These are phyloP conservation scores for Leuciscus idus DNA, from an alignment of 2,113 vertebrate species.

Conservation along the genomic window DNA sequence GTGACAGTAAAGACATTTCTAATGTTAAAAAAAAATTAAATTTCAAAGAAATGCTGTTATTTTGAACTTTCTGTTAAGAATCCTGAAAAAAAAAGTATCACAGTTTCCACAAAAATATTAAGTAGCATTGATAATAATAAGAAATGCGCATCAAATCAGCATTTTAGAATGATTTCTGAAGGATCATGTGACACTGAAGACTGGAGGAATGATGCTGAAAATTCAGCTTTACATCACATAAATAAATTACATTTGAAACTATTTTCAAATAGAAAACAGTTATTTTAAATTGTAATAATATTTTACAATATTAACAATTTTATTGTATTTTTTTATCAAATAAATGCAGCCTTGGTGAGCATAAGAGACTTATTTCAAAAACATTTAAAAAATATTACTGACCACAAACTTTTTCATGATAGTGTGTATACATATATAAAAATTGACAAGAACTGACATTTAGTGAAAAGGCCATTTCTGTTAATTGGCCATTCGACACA, in stretches of 20 bases:
- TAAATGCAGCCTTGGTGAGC: too few species aligned
- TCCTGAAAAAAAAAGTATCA: not conserved
- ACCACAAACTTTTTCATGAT: not conserved
- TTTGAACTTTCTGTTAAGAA: not conserved
- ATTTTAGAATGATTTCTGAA: not conserved
- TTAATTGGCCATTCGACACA: too few species aligned
- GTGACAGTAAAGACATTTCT: not conserved
- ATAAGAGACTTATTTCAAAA: too few species aligned
- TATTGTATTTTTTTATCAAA: too few species aligned
- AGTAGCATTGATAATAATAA: not conserved
- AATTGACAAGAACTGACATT: not conserved
- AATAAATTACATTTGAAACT: too few species aligned
- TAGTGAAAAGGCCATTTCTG: too few species aligned
- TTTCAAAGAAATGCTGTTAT: not conserved
- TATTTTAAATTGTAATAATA: too few species aligned
- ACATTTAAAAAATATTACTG: too few species aligned
- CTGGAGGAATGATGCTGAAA: too few species aligned
- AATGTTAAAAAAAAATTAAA: not conserved
- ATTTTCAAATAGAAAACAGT: too few species aligned
- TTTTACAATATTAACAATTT: too few species aligned
- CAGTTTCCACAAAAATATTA: not conserved
- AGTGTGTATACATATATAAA: not conserved
- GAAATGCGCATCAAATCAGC: not conserved
- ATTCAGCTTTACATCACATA: too few species aligned
- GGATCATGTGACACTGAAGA: not conserved